phyloP scores from a whole-genome alignment of 1,140 invertebrate genomes.

The Zaprionus inermis region DNA sequence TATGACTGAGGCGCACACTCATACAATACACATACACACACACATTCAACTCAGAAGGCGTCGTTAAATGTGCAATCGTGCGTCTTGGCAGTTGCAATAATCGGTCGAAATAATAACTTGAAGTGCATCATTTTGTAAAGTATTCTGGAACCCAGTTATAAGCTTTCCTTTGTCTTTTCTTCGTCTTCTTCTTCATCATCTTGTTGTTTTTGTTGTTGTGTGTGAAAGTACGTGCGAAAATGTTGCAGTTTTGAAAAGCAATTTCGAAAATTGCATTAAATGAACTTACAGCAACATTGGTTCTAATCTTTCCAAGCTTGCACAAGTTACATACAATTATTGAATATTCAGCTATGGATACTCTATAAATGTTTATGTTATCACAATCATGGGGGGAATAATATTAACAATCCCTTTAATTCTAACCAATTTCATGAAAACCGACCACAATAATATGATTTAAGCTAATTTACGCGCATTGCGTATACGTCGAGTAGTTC shows the following conservation, averaged over 20 bases:
- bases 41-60: constrained; percentile 17
- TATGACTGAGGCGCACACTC: constrained; percentile 47
- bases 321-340: neutral
- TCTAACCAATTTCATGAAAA: neutral
- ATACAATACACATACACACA: constrained; percentile 28
- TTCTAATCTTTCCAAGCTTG: constrained; percentile 4
- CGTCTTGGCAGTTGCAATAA: constrained; percentile 71
- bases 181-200: neutral
- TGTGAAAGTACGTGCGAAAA: constrained; percentile 58
- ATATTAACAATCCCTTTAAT: neutral
- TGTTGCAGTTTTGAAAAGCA: constrained; percentile 33
- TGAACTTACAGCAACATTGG: constrained; percentile 1
- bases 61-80: constrained; percentile 78
- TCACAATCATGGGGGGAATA: too few species aligned
- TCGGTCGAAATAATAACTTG: constrained; percentile 76
- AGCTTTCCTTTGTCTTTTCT: constrained; percentile 5
- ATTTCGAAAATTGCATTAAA: constrained; percentile 45
- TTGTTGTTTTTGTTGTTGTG: constrained; percentile 11
- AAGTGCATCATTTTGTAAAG: constrained; percentile 75
- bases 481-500: neutral
- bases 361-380: too few species aligned
- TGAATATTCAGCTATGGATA: too few species aligned
- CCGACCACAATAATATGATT: neutral
- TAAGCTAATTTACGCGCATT: neutral
- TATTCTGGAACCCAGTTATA: constrained; percentile 40